Base-by-base conservation (phyloP, 1,140 invertebrate genomes). In the Drosophila insularis region DNA sequence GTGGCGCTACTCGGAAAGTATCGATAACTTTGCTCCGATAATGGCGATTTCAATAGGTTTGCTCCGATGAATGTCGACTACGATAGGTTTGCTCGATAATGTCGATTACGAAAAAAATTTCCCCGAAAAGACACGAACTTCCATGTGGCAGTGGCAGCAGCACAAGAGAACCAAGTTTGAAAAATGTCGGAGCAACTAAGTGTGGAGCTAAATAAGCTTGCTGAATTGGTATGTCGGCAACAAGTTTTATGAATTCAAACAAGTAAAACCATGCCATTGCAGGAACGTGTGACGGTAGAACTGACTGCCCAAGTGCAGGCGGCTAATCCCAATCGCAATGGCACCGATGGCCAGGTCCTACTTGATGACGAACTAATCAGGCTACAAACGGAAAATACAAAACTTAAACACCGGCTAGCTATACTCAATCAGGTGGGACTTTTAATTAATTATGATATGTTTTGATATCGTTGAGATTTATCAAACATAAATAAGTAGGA, bases 321-420 rank as follows among this genome's bases (percentile, higher is more conserved):
- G 60, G 76, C 94, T 4, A 81, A 82, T 63, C 23, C 11, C 10
- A 17, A 54, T 4, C 23, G 35, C 10, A 59, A 75, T n/a, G 79
- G 75, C 72, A 89, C 92, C 21, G 91, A 91, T 62, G 65, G 90
- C 2, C 92, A 90, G 68, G 92, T 86, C 62, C 68, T 84, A 55
- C 69, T 77, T 68, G 82, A 92, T 68, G 84, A 92, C 31, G 93
- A 94, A 71, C 78, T 95, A 2, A 86, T 92, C 1, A 94, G 94
- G 81, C 81, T 96, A 6, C 85, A 94, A 31, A 92, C 93, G 55
- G 96, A 98, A 92, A 98, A 98, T 92, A 93, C 93, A 1, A 98
- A 98, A 92, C 91, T 98, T 0, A 96, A 96, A 84, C 97, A 97
- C 91, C 94, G 97, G 46, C 92, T 98, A 21, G 92, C 93, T 4